phyloP scores from a whole-genome alignment of 2,797 vertebrate genomes.

The Rhynchonycteris naso region DNA sequence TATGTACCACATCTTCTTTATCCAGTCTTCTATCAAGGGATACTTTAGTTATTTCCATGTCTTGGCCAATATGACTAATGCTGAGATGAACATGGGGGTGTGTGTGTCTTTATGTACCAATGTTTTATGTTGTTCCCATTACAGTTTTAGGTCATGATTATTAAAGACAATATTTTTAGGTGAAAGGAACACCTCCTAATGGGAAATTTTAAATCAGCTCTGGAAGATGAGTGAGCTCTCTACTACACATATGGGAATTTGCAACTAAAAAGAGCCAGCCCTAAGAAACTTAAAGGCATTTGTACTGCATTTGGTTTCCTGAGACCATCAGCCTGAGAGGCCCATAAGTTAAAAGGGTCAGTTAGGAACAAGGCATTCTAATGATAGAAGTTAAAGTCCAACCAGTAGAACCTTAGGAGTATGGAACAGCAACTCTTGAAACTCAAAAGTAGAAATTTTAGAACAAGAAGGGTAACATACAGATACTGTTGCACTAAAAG shows the following conservation, averaged over 20 bases:
- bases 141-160: conserved; percentile 14
- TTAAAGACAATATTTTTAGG: conserved; percentile 38
- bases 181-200: conserved; percentile 18
- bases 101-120: no score
- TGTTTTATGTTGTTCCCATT: conserved; percentile 30
- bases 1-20: no score
- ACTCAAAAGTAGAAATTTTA: not conserved
- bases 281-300: not conserved
- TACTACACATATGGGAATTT: not conserved
- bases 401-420: not conserved
- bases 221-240: not conserved
- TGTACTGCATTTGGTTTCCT: not conserved
- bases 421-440: not conserved
- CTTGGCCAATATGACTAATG: no score
- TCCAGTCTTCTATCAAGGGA: no score
- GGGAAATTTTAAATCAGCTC: conserved; percentile 46
- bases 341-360: not conserved
- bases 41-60: no score
- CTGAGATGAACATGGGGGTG: no score
- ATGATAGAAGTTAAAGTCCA: not conserved
- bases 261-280: not conserved
- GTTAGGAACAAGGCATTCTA: not conserved
- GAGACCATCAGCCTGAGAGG: not conserved
- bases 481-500: not conserved
- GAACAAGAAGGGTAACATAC: not conserved